These are phyloP conservation scores for Siderastrea radians DNA, from an alignment of 92 coral and sea anemone genomes.

Conservation along the genomic window DNA sequence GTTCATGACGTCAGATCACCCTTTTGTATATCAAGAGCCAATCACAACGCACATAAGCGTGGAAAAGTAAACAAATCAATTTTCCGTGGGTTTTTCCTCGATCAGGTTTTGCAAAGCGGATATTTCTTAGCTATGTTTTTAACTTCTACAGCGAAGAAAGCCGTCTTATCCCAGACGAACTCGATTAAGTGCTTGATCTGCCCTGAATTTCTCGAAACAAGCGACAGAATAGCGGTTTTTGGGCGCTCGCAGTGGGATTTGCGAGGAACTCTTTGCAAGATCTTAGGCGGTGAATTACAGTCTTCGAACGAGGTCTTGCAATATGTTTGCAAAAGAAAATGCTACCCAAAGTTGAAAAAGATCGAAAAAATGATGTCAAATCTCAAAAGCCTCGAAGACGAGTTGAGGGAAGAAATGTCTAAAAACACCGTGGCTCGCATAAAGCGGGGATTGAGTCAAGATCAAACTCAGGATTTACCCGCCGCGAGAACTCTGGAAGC, in stretches of 20 bases:
- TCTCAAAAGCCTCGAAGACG: conserved; percentile 3
- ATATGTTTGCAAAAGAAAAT: neutral
- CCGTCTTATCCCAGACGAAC: neutral
- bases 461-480: neutral
- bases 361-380: neutral
- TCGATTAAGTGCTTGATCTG: conserved; percentile 31
- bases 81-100: neutral
- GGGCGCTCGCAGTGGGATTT: conserved; percentile 15
- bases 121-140: neutral
- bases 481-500: neutral
- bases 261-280: neutral
- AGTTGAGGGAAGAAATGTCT: neutral
- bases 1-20: neutral
- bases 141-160: conserved; percentile 11
- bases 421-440: neutral
- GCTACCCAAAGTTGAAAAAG: conserved; percentile 6
- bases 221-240: conserved; percentile 34
- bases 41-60: neutral
- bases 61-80: neutral
- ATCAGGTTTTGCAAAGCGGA: neutral
- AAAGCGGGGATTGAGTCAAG: conserved; percentile 17
- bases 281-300: too few relatives aligned
- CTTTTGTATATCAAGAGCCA: neutral
- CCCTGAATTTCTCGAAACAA: neutral
- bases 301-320: too few relatives aligned